These are phyloP conservation scores for Dendronephthya gigantea DNA, from an alignment of 64 coral and sea anemone species.

Conservation along the genomic window DNA sequence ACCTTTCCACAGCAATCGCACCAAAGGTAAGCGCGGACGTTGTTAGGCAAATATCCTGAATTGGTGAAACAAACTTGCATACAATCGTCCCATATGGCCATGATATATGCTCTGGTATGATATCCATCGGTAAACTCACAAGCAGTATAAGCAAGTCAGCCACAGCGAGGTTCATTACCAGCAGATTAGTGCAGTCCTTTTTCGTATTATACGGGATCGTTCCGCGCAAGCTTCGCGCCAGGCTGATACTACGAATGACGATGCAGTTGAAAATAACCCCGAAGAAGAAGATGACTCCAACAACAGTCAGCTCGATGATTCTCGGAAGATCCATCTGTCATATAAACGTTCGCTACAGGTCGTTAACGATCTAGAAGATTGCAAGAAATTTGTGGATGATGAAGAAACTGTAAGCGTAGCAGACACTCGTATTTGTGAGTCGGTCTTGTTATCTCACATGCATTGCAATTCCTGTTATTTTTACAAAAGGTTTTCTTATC, in stretches of 20 bases:
- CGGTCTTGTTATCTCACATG: too few relatives aligned
- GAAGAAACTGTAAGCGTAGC: too few relatives aligned
- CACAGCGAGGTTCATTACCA: background rate
- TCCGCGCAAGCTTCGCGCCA: background rate
- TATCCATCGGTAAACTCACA: background rate
- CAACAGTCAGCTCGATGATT: background rate
- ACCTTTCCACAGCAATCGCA: background rate
- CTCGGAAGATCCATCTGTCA: too few relatives aligned
- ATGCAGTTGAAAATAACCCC: background rate
- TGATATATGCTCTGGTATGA: background rate
- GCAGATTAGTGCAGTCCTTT: background rate
- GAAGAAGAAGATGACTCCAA: background rate
- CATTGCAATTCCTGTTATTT: too few relatives aligned
- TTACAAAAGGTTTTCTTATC: too few relatives aligned
- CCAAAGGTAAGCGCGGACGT: background rate
- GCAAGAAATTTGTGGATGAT: too few relatives aligned
- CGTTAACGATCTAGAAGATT: too few relatives aligned
- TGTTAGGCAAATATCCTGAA: background rate
- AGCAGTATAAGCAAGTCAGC: background rate
- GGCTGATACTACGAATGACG: background rate
- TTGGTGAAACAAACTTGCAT: background rate
- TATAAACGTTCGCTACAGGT: too few relatives aligned
- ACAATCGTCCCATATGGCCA: background rate
- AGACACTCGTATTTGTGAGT: too few relatives aligned
- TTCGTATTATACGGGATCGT: background rate